Percentiles rank a stretch among this genome's conserved stretches.
Conservation (phyloP, 2,797 vertebrate species). For the Graptemys geographica region DNA sequence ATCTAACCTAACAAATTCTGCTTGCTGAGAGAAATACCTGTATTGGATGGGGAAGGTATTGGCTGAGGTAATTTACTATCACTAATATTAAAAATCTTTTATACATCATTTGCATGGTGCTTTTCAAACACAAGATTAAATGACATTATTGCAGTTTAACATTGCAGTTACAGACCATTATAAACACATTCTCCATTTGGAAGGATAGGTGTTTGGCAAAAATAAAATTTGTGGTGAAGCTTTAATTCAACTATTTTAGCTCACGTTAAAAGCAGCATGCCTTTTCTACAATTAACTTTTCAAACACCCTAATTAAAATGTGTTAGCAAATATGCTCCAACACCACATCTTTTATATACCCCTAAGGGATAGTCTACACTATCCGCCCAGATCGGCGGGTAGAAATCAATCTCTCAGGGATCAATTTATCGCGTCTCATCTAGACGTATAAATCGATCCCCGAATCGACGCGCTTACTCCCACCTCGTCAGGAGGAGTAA, state of each 20-base stretch:
- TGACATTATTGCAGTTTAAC: not conserved
- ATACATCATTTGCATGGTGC: slow-evolving; percentile 30
- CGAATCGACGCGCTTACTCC: no score
- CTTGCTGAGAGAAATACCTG: slow-evolving; percentile 70
- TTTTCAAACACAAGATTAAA: slow-evolving; percentile 42
- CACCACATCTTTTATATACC: not conserved
- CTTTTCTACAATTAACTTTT: not conserved
- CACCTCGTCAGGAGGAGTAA: no score
- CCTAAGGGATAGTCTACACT: no score
- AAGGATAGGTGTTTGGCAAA: not conserved
- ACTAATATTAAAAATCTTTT: slow-evolving; percentile 63
- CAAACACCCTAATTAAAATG: not conserved
- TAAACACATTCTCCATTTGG: not conserved
- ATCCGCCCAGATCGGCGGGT: no score
- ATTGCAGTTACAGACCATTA: not conserved
- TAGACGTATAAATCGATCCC: no score
- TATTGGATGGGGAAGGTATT: slow-evolving; percentile 60
- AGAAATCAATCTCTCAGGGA: no score
- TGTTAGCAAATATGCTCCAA: fast-evolving
- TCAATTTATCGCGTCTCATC: no score
- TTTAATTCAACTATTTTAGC: not conserved
- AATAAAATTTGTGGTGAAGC: not conserved
- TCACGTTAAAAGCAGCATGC: not conserved
- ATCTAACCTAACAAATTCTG: slow-evolving; percentile 75
- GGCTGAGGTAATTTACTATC: slow-evolving; percentile 54